Evolutionary conservation across 2,113 vertebrate species (phyloP), one percentile per base, ranked within the genome.

Genomic region (Pseudopodoces humilis): DNA sequence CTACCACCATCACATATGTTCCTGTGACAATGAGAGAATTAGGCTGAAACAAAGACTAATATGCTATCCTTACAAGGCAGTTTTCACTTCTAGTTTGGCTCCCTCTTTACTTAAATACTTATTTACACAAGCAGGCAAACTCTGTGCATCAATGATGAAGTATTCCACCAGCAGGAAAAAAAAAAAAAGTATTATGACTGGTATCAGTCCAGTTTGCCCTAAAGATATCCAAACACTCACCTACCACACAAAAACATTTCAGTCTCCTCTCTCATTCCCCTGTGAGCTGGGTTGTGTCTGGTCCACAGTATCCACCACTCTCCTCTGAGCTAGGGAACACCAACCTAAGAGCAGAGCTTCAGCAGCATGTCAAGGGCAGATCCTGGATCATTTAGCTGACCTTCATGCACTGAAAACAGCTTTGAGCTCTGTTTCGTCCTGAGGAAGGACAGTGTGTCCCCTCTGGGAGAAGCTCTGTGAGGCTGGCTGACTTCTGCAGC

Each of bases 1-100:
- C 92, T 94, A 96, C 86, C 55, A 94, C 72, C 92, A 88, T 93
- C 95, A 90, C 94, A 97, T 79, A 96, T 84, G 90, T 93, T 88
- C 72, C 88, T 93, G 60, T 86, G 94, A 96, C 85, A 95, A 92
- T 92, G 74, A 90, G 53, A 71, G 76, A 88, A 94, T 86, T 85
- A 80, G 67, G 41, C 91, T 88, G 75, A 86, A 86, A 90, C 92
- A 94, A 96, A 97, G 83, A 80, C 63, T 83, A 90, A 88, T 60
- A 78, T 1, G 3, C 60, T 85, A 62, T 31, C 82, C 90, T 93
- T 94, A 92, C 68, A 90, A 75, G 83, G 76, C 92, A 93, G 39
- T 95, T 95, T 91, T 93, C 85, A 91, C 75, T 91, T 94, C 78
- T 68, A 39, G 31, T 52, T 80, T 92, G 50, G 75, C 78, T 70